Evolutionary conservation across 2,888 invertebrate genomes (phyloP), one percentile per base, ranked within the genome.

Genomic region (Leptopilina syphax): DNA sequence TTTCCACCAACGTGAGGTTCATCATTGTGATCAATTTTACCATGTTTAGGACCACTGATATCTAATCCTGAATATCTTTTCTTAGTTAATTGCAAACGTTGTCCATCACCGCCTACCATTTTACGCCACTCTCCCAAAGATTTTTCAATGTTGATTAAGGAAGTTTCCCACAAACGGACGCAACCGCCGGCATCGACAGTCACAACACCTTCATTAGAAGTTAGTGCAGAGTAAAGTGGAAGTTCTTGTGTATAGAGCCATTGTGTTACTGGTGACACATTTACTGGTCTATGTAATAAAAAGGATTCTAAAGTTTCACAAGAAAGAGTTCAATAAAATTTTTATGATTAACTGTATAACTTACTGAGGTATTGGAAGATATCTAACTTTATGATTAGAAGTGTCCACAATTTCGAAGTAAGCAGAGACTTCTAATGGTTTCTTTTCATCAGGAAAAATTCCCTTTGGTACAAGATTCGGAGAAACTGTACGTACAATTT

Each of bases 1-100:
- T 98, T 98, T 0, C 99, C 99, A 50, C 99, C 99, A 65, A 98
- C 97, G 92, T 99, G 99, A 0, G 98, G 98, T 67, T 96, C 95
- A 88, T 97, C 97, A 13, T 96, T 95, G 0, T 96, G 95, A 91
- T 98, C 98, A 18, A 96, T 94, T 92, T 98, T 98, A 1, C 99
- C 99, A 90, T 97, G 96, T 90, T 99, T 99, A 0, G 99, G 98
- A 0, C 93, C 93, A 7, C 95, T 95, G 6, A 95, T 94, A 88
- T 95, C 96, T 87, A 94, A 90, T 0, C 94, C 94, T 84, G 93
- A 94, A 83, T 95, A 94, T 44, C 96, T 93, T 63, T 97, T 95
- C 6, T 96, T 94, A 0, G 96, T 96, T 87, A 97, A 93, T 91
- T 97, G 96, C 77, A 97, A 90, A 86, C 94, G 93, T 90, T 95